A percentile compares a stretch with the other conserved stretches of the same genome.
phyloP scores from a whole-genome alignment of 2,888 invertebrate species.

The Himalopsyche japonica region DNA sequence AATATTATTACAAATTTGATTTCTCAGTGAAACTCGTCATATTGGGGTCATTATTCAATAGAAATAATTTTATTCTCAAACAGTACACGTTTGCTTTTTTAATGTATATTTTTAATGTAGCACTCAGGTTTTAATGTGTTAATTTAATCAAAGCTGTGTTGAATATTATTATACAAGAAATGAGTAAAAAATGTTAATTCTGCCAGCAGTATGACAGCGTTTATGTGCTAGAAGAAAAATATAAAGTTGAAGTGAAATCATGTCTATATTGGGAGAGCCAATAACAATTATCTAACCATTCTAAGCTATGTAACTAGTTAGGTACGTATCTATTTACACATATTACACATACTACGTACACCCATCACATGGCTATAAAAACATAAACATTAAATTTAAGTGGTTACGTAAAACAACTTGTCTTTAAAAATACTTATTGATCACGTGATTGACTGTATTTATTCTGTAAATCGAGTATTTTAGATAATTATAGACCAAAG shows the following conservation, averaged over 20 bases:
- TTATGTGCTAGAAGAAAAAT: background rate
- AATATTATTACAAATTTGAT: too few species aligned
- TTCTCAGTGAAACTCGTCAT: too few species aligned
- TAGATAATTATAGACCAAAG: too few species aligned
- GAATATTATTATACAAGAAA: background rate
- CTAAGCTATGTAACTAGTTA: background rate
- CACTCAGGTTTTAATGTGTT: background rate
- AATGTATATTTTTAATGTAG: background rate
- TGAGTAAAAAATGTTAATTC: background rate
- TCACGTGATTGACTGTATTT: background rate
- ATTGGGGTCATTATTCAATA: too few species aligned
- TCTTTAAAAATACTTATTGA: background rate
- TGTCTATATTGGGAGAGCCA: background rate
- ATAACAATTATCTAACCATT: background rate
- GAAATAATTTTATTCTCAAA: background rate
- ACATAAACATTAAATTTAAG: background rate
- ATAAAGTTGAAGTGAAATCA: slow-evolving; percentile 6
- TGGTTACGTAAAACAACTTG: background rate
- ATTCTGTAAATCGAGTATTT: too few species aligned
- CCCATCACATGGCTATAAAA: background rate
- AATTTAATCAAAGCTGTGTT: background rate
- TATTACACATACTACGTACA: background rate
- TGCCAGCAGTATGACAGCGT: background rate
- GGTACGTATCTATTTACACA: background rate
- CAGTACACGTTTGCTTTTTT: background rate